phyloP scores from a whole-genome alignment of 2,888 invertebrate genomes.

The Serrognathus titanus region DNA sequence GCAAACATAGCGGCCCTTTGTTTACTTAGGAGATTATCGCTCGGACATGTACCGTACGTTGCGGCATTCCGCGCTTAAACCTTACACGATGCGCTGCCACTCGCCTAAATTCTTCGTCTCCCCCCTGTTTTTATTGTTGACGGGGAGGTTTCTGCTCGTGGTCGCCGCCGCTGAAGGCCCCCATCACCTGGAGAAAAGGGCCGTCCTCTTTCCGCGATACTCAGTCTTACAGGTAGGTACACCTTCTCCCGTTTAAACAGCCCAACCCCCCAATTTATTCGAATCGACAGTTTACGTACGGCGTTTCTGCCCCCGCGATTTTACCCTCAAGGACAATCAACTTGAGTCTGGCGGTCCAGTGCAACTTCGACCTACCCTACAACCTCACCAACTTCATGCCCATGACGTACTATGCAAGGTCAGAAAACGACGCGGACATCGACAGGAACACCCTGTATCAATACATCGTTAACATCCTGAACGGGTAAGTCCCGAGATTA shows the following conservation, averaged over 20 bases:
- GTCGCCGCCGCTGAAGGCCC: too few relatives aligned
- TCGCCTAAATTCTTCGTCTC: too few relatives aligned
- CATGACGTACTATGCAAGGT: constrained; percentile 31
- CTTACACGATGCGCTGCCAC: too few relatives aligned
- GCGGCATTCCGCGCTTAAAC: too few relatives aligned
- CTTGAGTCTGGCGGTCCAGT: constrained; percentile 36
- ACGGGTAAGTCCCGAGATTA: constrained; percentile 30
- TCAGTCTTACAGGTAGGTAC: constrained; percentile 9
- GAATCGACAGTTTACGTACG: constrained; percentile 34
- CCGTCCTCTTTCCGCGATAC: constrained; percentile 5
- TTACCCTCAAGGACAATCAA: constrained; percentile 39
- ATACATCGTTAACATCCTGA: constrained; percentile 33
- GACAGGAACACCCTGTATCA: constrained; percentile 37
- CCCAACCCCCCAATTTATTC: too few relatives aligned
- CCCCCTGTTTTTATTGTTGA: too few relatives aligned
- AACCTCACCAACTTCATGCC: constrained; percentile 34
- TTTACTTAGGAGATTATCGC: too few relatives aligned
- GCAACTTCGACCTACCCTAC: constrained; percentile 37
- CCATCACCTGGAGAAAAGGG: background rate
- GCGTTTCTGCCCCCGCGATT: constrained; percentile 38
- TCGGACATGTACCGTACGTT: too few relatives aligned
- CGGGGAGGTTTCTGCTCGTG: too few relatives aligned
- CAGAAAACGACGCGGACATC: constrained; percentile 31
- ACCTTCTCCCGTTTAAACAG: too few relatives aligned
- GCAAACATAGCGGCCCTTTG: too few relatives aligned